Evolutionary conservation across 2,888 invertebrate species (phyloP), one percentile per base, ranked within the genome.

Genomic region (Drosophila formosana): DNA sequence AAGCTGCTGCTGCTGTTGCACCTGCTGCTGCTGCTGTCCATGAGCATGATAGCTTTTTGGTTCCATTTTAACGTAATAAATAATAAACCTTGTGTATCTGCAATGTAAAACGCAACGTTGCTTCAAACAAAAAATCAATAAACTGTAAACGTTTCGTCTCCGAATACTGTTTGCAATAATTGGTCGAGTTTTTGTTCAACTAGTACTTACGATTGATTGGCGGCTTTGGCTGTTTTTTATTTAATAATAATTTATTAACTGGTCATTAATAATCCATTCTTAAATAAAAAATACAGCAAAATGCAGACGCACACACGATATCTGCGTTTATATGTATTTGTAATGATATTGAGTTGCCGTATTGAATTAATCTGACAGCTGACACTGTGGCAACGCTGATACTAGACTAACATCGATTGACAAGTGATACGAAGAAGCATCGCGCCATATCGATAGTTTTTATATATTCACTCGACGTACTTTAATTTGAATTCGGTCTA

Each of bases 221-320:
- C 75, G 90, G 89, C 82, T 85, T 91, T 78, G 79, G 82, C 90
- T 88, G 91, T 80, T 86, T 90, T 91, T 91, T 91, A 91, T 91
- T 91, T 90, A 91, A 91, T 89, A 91, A 91, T 91, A 91, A 91
- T 90, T 90, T 83, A 85, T 82, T 83, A 83, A 89, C 72, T 55
- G 47, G 60, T 78, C 66, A 85, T 90, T 82, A 80, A 83, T 86
- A 90, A 91, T 89, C 90, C 82, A 91, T 90, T 83, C 90, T 91
- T 88, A 91, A 91, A 91, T 91, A 90, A 91, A 91, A 81, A 91
- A 77, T 89, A 79, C 90, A 91, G 91, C 89, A 91, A 91, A 90
- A 90, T 88, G 90, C 68, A 80, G 80, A 84, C 87, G 84, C 79
- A 79, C 79, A 76, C 84, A 80, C 80, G 69, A 74, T 65, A 55